Conservation (phyloP, 2,888 invertebrate genomes). For the Conistra vaccinii region DNA sequence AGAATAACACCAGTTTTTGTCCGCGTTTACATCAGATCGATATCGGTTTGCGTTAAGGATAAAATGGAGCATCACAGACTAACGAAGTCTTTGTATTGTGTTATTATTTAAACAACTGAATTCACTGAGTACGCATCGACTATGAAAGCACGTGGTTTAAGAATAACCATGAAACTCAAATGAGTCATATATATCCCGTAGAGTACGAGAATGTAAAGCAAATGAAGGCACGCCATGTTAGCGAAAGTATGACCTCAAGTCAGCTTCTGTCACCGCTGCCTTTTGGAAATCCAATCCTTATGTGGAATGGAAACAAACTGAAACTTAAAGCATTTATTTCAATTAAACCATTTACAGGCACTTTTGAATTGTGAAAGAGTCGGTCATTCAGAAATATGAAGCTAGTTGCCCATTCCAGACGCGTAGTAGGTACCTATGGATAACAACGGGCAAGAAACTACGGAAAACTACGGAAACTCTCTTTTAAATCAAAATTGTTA, state of each 20-base stretch:
- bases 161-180: slow-evolving; percentile 27
- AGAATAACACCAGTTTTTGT: slow-evolving; percentile 20
- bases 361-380: too few species aligned
- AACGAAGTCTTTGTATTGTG: slow-evolving; percentile 71
- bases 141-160: slow-evolving; percentile 26
- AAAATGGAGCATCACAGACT: slow-evolving; percentile 62
- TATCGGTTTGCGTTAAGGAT: slow-evolving; percentile 43
- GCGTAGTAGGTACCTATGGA: too few species aligned
- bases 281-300: not conserved
- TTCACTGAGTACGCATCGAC: slow-evolving; percentile 1
- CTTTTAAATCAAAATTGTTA: too few species aligned
- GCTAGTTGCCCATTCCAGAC: too few species aligned
- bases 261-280: not conserved
- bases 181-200: not conserved
- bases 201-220: not conserved
- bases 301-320: too few species aligned
- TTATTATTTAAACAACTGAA: slow-evolving; percentile 72
- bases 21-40: slow-evolving; percentile 21
- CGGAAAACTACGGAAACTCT: too few species aligned
- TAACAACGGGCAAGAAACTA: too few species aligned
- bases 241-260: not conserved
- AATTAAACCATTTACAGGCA: too few species aligned
- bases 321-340: too few species aligned
- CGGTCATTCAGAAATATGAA: too few species aligned
- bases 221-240: slow-evolving; percentile 8